Evolutionary conservation across 2,113 vertebrate species (phyloP).

Genomic region (Seriola quinqueradiata): DNA sequence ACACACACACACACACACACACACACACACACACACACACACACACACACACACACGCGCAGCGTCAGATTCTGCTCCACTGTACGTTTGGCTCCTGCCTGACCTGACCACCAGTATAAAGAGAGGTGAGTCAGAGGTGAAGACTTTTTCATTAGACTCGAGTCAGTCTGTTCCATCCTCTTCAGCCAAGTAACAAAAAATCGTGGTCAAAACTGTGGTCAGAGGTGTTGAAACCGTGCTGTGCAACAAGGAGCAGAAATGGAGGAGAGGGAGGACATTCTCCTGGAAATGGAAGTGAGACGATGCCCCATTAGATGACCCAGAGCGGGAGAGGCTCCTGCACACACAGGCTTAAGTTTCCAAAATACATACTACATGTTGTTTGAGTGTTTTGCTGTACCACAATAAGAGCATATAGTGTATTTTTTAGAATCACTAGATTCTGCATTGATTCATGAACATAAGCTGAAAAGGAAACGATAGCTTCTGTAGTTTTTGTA

Average conservation of each 20-base stretch:
- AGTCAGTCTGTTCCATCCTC: not conserved
- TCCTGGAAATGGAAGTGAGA: slow-evolving; percentile 13
- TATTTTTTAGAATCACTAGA: slow-evolving; percentile 23
- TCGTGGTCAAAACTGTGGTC: not conserved
- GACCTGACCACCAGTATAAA: slow-evolving; percentile 11
- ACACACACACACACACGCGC: not conserved
- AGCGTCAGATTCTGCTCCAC: slow-evolving; percentile 15
- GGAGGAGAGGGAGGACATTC: slow-evolving; percentile 6
- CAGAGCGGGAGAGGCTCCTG: slow-evolving; percentile 1
- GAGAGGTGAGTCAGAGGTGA: slow-evolving; percentile 43
- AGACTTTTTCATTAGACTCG: not conserved
- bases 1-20: slow-evolving; percentile 37
- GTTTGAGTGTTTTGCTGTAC: slow-evolving; percentile 8
- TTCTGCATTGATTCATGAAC: slow-evolving; percentile 17
- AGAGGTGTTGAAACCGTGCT: not conserved
- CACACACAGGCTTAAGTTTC: not conserved
- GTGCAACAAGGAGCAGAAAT: not conserved
- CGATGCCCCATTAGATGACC: slow-evolving; percentile 37
- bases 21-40: slow-evolving; percentile 38
- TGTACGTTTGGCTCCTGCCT: slow-evolving; percentile 23
- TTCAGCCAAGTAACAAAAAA: not conserved
- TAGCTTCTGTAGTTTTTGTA: not conserved
- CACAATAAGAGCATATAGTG: not conserved
- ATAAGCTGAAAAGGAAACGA: not conserved
- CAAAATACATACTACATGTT: slow-evolving; percentile 1